Evolutionary conservation across 2,888 invertebrate genomes (phyloP), one percentile per base, ranked within the genome.

Genomic region (Perizoma affinitatum): DNA sequence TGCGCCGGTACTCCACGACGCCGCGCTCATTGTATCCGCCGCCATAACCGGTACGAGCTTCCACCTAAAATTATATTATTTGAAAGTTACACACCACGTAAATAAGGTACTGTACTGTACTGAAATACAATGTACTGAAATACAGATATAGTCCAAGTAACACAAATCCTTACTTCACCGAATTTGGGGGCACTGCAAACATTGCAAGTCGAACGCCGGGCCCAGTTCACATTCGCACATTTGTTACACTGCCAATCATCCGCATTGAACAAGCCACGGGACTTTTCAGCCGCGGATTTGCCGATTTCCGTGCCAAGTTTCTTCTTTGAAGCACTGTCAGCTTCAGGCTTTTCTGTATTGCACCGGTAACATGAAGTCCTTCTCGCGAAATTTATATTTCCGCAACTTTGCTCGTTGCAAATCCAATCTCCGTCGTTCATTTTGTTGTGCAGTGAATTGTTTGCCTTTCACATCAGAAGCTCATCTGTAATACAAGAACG

Each of bases 171-270:
- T 63, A 98, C 96, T 89, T 98, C 98, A 11, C 97, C 98, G 85
- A 98, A 97, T 89, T 99, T 99, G 0, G 99, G 98, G 5, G 99
- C 98, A 92, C 99, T 99, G 88, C 99, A 99, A 93, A 99, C 97
- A 88, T 99, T 99, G 90, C 99, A 99, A 56, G 97, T 97, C 79
- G 96, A 96, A 57, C 99, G 94, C 67, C 98, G 94, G 34, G 99
- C 99, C 99, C 98, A 98, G 88, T 99, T 99, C 8, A 99, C 99
- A 88, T 99, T 99, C n/a, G 99, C 99, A 92, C 99, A 99, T 86
- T 99, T 99, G 88, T 97, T 98, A 87, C 99, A 99, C 83, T 98
- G 98, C 99, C 99, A 99, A 88, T 99, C 99, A 85, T 99, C 99
- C 42, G 99, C 99, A 88, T 98, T 98, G 86, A 95, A 96, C 63